Evolutionary conservation across 2,113 vertebrate species (phyloP).

Genomic region (Pavo muticus): DNA sequence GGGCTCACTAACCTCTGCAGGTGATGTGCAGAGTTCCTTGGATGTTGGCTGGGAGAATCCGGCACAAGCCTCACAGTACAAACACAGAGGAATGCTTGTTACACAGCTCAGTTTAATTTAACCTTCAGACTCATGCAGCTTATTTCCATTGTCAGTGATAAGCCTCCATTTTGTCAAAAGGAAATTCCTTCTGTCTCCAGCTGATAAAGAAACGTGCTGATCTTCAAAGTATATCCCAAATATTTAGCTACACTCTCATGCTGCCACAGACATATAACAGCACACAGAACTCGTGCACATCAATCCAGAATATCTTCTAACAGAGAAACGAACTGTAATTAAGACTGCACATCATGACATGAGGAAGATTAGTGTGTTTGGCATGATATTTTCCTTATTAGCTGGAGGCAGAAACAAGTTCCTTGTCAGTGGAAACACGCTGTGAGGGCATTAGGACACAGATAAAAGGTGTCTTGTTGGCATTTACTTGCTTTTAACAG

Average conservation of each 20-base stretch:
- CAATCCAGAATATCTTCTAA: constrained; percentile 13
- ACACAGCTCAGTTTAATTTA: not conserved
- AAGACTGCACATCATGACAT: constrained; percentile 37
- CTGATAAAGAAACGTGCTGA: constrained; percentile 6
- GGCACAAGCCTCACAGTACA: not conserved
- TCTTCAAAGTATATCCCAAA: constrained; percentile 46
- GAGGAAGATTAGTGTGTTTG: constrained; percentile 47
- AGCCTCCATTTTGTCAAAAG: constrained; percentile 30
- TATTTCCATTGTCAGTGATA: not conserved
- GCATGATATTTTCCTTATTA: constrained; percentile 37
- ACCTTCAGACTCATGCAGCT: not conserved
- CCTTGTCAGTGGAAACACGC: constrained; percentile 30
- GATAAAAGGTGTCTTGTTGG: constrained; percentile 45
- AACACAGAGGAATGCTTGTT: not conserved
- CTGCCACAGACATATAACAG: not conserved
- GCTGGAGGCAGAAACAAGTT: constrained; percentile 57
- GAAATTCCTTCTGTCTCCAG: constrained; percentile 34
- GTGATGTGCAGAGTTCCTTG: not conserved
- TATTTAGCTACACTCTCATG: constrained; percentile 2
- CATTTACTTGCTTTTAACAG: constrained; percentile 42
- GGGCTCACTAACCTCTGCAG: not conserved
- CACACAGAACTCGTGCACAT: not conserved
- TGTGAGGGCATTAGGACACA: constrained; percentile 48
- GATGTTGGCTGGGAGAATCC: not conserved
- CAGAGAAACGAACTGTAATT: constrained; percentile 38